phyloP scores from a whole-genome alignment of 2,113 vertebrate genomes.

The Pogona vitticeps region DNA sequence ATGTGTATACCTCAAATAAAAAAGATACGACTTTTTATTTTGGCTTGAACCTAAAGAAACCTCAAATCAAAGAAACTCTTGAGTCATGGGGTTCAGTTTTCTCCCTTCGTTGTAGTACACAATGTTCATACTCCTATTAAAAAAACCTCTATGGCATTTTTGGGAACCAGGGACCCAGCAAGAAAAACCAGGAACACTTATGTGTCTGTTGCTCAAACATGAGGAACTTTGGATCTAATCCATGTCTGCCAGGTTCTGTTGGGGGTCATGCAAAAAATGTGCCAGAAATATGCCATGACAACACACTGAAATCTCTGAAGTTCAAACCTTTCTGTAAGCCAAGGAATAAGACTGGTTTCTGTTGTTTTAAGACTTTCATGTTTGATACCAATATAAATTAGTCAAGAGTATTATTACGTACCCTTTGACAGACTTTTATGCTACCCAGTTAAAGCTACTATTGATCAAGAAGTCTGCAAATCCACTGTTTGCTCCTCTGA shows the following conservation, averaged over 20 bases:
- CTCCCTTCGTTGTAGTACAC: too few species aligned
- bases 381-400: neutral
- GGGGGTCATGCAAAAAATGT: neutral
- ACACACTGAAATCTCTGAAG: neutral
- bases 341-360: too few species aligned
- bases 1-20: neutral
- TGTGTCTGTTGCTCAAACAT: too few species aligned
- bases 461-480: neutral
- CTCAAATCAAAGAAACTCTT: too few species aligned
- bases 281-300: neutral
- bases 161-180: neutral
- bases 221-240: too few species aligned
- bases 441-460: neutral
- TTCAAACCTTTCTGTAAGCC: too few species aligned
- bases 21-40: neutral
- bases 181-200: neutral
- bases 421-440: neutral
- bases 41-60: neutral
- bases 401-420: too few species aligned
- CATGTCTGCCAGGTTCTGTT: neutral
- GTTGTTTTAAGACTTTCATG: neutral
- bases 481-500: too few species aligned
- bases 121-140: too few species aligned
- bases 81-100: neutral
- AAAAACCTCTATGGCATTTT: neutral